Evolutionary conservation across 2,113 vertebrate species (phyloP).

Genomic region (Brienomyrus brachyistius): DNA sequence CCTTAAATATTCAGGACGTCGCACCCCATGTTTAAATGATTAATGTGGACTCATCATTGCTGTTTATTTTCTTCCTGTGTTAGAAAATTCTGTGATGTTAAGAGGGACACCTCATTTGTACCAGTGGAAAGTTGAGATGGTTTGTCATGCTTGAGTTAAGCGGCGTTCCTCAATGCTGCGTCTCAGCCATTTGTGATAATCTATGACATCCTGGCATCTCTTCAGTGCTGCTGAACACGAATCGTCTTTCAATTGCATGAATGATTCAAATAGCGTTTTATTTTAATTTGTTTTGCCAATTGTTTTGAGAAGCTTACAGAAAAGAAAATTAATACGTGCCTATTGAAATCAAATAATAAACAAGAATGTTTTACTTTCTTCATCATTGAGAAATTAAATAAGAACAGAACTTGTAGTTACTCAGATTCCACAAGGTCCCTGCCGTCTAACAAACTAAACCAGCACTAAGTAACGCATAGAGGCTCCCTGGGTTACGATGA

Average conservation of each 20-base stretch:
- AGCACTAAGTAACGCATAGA: not conserved
- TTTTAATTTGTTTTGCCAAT: not conserved
- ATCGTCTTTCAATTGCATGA: not conserved
- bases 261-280: not conserved
- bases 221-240: not conserved
- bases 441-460: not conserved
- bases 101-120: not conserved
- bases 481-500: too few relatives aligned
- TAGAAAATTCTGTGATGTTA: not conserved
- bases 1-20: not conserved
- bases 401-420: not conserved
- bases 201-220: not conserved
- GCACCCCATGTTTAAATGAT: not conserved
- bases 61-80: not conserved
- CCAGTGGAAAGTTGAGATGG: not conserved
- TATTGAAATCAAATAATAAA: not conserved
- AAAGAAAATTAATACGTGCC: not conserved
- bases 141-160: not conserved
- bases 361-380: not conserved
- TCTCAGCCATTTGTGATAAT: not conserved
- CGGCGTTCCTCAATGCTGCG: not conserved
- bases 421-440: not conserved
- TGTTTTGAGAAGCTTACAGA: not conserved
- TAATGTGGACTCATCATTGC: not conserved
- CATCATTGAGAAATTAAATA: not conserved